Conservation (phyloP, 2,888 invertebrate species). For the Lissonota sp. region DNA sequence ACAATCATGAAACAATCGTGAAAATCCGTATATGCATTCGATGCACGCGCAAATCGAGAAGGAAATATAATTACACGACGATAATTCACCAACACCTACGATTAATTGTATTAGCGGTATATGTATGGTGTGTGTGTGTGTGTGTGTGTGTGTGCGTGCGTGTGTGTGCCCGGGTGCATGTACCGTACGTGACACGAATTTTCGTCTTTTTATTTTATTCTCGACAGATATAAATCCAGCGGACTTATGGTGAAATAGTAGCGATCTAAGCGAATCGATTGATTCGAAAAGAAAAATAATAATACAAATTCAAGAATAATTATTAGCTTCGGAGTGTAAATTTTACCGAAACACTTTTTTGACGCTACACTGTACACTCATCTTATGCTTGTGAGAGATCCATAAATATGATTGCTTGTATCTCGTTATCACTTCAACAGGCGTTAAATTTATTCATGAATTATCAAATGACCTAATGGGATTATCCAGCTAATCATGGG, state of each 20-base stretch:
- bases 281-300: conserved; percentile 27
- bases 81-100: conserved; percentile 47
- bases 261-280: conserved; percentile 56
- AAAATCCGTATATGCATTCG: neutral
- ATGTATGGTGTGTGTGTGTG: neutral
- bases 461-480: neutral
- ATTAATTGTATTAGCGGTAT: conserved; percentile 48
- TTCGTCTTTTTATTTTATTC: conserved; percentile 29
- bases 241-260: conserved; percentile 70
- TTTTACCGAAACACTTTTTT: neutral
- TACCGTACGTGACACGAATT: conserved; percentile 13
- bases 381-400: neutral
- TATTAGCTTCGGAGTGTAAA: neutral
- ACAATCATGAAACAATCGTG: conserved; percentile 4
- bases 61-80: conserved; percentile 21
- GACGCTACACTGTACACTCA: neutral
- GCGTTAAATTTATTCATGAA: neutral
- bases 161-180: neutral
- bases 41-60: conserved; percentile 11
- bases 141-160: neutral
- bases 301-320: conserved; percentile 1
- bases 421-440: neutral
- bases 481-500: neutral
- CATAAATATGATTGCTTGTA: neutral
- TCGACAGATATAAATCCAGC: conserved; percentile 71